phyloP scores from a whole-genome alignment of 2,113 vertebrate genomes.

The Chiloscyllium plagiosum region DNA sequence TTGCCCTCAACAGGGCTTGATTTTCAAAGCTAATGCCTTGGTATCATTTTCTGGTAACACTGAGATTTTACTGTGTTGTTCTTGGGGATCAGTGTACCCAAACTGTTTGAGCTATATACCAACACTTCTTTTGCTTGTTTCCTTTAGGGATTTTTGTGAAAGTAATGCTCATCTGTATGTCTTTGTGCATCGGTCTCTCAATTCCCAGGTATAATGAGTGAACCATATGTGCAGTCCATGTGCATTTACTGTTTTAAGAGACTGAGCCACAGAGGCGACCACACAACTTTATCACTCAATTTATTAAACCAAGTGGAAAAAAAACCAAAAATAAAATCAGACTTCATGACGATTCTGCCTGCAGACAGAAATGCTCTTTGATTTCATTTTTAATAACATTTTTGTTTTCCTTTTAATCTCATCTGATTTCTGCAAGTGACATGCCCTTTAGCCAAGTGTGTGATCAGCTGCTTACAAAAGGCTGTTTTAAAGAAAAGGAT shows the following conservation, averaged over 20 bases:
- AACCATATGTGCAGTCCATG: neutral
- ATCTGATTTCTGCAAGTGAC: neutral
- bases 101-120: neutral
- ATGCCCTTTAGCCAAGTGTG: neutral
- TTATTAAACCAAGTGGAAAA: neutral
- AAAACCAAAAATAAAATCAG: neutral
- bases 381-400: neutral
- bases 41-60: neutral
- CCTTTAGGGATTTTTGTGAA: neutral
- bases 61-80: neutral
- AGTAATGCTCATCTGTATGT: neutral
- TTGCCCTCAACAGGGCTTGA: neutral
- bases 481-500: neutral
- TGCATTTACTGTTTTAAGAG: neutral
- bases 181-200: neutral
- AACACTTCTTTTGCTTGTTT: neutral
- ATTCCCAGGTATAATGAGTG: neutral
- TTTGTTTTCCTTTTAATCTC: neutral
- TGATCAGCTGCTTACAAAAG: neutral
- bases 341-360: neutral
- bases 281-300: neutral
- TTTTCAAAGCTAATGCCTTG: neutral
- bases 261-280: neutral
- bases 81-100: neutral
- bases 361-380: neutral